These are phyloP conservation scores for Melanotaenia nigrans DNA, from an alignment of 2,797 vertebrate species.

Conservation along the genomic window DNA sequence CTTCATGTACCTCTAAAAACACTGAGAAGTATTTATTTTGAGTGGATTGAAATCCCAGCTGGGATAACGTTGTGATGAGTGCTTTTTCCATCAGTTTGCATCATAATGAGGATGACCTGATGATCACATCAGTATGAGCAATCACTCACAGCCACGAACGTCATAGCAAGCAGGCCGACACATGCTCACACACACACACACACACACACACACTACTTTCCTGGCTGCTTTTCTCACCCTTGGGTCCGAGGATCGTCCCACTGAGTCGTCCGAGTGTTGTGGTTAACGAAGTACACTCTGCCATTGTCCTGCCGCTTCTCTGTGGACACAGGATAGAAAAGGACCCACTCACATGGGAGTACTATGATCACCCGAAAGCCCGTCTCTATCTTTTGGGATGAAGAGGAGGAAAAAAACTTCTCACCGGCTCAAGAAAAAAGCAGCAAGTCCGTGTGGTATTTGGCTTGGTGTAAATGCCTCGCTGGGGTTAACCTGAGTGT, in stretches of 20 bases:
- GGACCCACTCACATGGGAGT: background rate
- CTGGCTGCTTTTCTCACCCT: conserved; percentile 84
- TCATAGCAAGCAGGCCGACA: conserved; percentile 34
- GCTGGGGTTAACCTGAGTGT: conserved; percentile 31
- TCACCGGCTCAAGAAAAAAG: conserved; percentile 61
- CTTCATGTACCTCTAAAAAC: no score
- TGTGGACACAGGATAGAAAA: conserved; percentile 61
- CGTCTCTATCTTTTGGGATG: no score
- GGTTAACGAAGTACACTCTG: conserved; percentile 97
- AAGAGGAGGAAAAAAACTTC: conserved; percentile 31
- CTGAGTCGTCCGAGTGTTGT: conserved; percentile 96
- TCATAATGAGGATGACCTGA: background rate
- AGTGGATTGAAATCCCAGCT: no score
- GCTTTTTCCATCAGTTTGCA: background rate
- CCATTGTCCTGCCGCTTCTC: conserved; percentile 99
- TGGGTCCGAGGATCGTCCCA: conserved; percentile 98
- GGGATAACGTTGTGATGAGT: background rate
- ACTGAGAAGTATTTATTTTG: no score
- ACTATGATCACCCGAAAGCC: background rate
- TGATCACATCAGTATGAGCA: conserved; percentile 25
- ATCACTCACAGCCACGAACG: conserved; percentile 49
- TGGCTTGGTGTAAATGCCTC: conserved; percentile 65
- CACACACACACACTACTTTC: background rate
- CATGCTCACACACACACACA: conserved; percentile 15
- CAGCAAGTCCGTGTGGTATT: conserved; percentile 73